Base-by-base conservation (phyloP, 2,888 invertebrate genomes). In the Drosophila sordidapex region DNA sequence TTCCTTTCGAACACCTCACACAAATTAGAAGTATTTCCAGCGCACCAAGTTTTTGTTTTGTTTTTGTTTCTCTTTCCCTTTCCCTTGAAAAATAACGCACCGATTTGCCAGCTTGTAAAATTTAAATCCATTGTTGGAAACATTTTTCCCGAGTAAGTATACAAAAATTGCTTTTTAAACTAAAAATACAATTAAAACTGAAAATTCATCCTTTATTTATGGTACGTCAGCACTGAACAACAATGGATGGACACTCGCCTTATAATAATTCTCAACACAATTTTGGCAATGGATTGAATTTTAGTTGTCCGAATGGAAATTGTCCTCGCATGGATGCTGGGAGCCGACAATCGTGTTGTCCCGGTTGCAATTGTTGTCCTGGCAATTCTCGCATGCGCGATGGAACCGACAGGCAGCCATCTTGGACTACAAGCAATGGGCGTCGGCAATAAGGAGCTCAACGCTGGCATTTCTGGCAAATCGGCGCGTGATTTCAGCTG, bases 291-390 rank as follows among this genome's bases (percentile, higher is more conserved):
- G 62, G 51, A 0, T n/a, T 49, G 6, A 51, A 61, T n/a, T 31
- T 3, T 18, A 75, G 51, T 11, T 85, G 87, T 49, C 52, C 80
- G 2, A 75, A 72, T 29, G 87, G 83, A 21, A 70, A 29, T 10
- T 87, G 84, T 46, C 48, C 40, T 7, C 58, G 68, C 10, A 49
- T 58, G 56, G 52, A 54, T n/a, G 6, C 36, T 27, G 48, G 48
- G 1, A 56, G 27, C 15, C 27, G 52, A 11, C 15, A 29, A 21
- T 65, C 51, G 7, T 38, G 53, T 27, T 87, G 84, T 35, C 64
- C 70, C 6, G 79, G 82, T 10, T 74, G 82, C 25, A 71, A 63
- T 18, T 87, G 75, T 65, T 87, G 76, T 29, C 65, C 67, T 25
- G 64, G 68, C 25, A 78, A 83, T 15, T 54, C 40, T 7, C 79